Conservation (phyloP, 2,888 invertebrate genomes). For the Gymnoscelis rufifasciata region DNA sequence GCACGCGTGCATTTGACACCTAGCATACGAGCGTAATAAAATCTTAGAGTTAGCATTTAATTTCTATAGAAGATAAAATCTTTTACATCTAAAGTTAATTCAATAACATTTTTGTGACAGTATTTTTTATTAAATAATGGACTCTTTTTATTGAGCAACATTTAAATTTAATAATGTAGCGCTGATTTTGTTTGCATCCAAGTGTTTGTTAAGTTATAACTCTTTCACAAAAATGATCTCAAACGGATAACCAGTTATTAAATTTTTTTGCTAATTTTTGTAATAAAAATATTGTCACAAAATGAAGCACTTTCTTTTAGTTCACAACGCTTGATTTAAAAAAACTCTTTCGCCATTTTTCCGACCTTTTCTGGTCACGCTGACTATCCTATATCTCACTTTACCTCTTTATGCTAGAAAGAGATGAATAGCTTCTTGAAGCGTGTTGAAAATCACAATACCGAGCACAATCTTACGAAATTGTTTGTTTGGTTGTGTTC, state of each 20-base stretch:
- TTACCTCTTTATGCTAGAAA: slow-evolving; percentile 44
- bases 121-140: slow-evolving; percentile 39
- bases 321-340: slow-evolving; percentile 73
- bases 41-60: slow-evolving; percentile 45
- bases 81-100: slow-evolving; percentile 54
- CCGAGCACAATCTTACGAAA: slow-evolving; percentile 53
- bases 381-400: slow-evolving; percentile 33
- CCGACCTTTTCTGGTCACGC: slow-evolving; percentile 40
- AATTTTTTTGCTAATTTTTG: neutral
- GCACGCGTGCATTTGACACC: slow-evolving; percentile 74
- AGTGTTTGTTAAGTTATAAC: too few relatives aligned
- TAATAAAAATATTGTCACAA: slow-evolving; percentile 51
- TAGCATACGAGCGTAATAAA: slow-evolving; percentile 68
- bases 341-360: slow-evolving; percentile 59
- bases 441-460: slow-evolving; percentile 52
- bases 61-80: slow-evolving; percentile 64
- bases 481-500: slow-evolving; percentile 41
- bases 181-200: too few relatives aligned
- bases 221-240: too few relatives aligned
- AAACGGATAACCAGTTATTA: too few relatives aligned
- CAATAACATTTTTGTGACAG: slow-evolving; percentile 51
- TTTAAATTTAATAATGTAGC: slow-evolving; percentile 8
- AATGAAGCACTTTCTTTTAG: slow-evolving; percentile 47
- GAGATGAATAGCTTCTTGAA: slow-evolving; percentile 40
- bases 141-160: slow-evolving; percentile 55